phyloP scores from a whole-genome alignment of 2,888 invertebrate species.

The Liposcelis brunnea region DNA sequence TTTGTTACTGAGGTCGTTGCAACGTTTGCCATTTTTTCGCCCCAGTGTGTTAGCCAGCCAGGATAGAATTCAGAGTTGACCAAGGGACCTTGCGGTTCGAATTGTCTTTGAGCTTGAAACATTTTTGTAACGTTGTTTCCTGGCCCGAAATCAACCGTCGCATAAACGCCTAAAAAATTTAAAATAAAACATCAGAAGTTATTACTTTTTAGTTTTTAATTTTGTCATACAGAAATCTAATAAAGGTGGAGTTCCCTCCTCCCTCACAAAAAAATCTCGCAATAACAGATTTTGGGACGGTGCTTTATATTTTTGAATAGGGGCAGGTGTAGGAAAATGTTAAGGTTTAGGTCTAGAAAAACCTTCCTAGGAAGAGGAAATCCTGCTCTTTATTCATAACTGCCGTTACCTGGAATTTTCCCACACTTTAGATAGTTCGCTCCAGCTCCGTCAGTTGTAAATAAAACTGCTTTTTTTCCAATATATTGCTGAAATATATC shows the following conservation, averaged over 20 bases:
- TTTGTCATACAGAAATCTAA: no score
- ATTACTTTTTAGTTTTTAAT: no score
- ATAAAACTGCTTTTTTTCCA: slow-evolving; percentile 51
- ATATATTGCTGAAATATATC: slow-evolving; percentile 40
- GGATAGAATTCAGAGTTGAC: slow-evolving; percentile 86
- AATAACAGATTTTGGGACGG: no score
- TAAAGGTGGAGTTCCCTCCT: no score
- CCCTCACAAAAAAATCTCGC: no score
- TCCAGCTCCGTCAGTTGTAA: slow-evolving; percentile 63
- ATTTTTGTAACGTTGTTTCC: slow-evolving; percentile 18
- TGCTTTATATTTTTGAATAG: no score
- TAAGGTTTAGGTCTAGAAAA: no score
- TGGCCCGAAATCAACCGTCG: slow-evolving; percentile 60
- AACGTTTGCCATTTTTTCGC: slow-evolving; percentile 40
- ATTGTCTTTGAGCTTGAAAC: slow-evolving; percentile 2
- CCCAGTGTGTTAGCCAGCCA: slow-evolving; percentile 88
- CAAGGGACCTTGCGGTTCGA: slow-evolving; percentile 48
- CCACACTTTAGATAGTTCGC: slow-evolving; percentile 42
- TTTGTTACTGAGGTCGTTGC: slow-evolving; percentile 31
- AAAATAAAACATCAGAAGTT: no score
- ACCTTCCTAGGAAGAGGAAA: no score
- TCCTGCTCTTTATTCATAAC: background rate
- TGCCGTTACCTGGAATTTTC: slow-evolving; percentile 31
- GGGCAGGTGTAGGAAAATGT: no score
- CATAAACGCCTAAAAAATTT: slow-evolving; percentile 35